phyloP scores from a whole-genome alignment of 2,113 vertebrate species.

The Arvicanthis niloticus region DNA sequence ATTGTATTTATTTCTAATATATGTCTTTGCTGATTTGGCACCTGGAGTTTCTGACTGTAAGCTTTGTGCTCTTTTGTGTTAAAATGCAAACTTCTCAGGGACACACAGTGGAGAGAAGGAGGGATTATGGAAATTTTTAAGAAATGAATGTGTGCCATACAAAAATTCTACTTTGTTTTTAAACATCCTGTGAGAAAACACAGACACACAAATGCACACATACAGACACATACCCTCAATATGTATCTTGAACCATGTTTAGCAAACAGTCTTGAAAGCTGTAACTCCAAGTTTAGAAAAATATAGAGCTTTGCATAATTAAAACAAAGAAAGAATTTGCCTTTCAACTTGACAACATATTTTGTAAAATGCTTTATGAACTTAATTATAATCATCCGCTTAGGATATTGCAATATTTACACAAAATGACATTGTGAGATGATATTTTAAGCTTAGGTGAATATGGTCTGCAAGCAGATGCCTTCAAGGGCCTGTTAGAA shows the following conservation, averaged over 20 bases:
- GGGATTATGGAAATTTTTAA: background rate
- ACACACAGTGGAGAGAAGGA: background rate
- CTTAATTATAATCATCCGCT: background rate
- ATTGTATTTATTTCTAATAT: background rate
- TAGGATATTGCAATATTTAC: background rate
- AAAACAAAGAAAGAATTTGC: background rate
- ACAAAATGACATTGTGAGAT: background rate
- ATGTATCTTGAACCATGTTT: background rate
- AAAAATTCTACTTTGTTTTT: background rate
- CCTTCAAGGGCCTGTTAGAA: constrained; percentile 32
- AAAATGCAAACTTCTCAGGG: background rate
- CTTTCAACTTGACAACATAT: constrained; percentile 23
- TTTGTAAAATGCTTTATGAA: constrained; percentile 16
- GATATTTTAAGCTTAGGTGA: constrained; percentile 40
- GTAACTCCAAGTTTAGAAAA: constrained; percentile 18
- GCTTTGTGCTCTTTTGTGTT: background rate
- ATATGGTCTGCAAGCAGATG: background rate
- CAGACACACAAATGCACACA: background rate
- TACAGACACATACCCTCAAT: background rate
- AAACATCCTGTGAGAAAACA: background rate
- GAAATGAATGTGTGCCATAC: background rate
- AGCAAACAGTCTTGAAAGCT: constrained; percentile 31
- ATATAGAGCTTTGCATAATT: background rate
- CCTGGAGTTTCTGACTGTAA: background rate
- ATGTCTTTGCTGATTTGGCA: background rate